phyloP scores from a whole-genome alignment of 2,888 invertebrate genomes.

The Salticus scenicus region DNA sequence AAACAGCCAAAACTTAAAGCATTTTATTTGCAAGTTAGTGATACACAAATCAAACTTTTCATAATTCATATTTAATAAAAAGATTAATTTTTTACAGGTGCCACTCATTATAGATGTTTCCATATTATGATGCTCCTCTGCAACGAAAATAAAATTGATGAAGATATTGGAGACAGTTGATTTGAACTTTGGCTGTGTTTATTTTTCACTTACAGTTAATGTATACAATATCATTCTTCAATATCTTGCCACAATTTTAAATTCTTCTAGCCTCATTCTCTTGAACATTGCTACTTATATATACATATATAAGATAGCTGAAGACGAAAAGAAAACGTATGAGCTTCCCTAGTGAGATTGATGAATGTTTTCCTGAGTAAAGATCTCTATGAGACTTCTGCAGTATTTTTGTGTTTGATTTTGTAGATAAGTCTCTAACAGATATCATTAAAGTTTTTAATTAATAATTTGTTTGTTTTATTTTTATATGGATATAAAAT shows the following conservation, averaged over 20 bases:
- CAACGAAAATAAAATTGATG: conserved; percentile 7
- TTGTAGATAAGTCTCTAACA: conserved; percentile 3
- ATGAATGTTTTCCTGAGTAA: conserved; percentile 1
- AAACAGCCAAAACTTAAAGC: too few relatives aligned
- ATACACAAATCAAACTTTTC: too few relatives aligned
- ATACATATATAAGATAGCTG: neutral
- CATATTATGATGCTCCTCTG: neutral
- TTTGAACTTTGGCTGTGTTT: conserved; percentile 4
- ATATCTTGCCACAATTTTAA: conserved; percentile 19
- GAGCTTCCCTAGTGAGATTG: conserved; percentile 7
- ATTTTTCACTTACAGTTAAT: conserved; percentile 1
- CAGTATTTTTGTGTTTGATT: conserved; percentile 16
- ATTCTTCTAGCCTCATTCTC: conserved; percentile 10
- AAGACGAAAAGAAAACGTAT: conserved; percentile 3
- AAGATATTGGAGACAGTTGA: conserved; percentile 4
- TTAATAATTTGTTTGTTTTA: conserved; percentile 1
- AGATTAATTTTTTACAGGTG: neutral
- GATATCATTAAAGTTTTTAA: conserved; percentile 19
- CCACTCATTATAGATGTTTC: neutral
- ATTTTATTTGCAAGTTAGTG: too few relatives aligned
- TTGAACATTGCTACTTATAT: conserved; percentile 7
- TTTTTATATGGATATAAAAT: too few relatives aligned
- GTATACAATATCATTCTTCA: conserved; percentile 10
- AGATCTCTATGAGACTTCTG: conserved; percentile 4
- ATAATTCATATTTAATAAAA: too few relatives aligned